These are phyloP conservation scores for Olivierus martensii DNA, from an alignment of 1,140 invertebrate genomes.

Conservation along the genomic window DNA sequence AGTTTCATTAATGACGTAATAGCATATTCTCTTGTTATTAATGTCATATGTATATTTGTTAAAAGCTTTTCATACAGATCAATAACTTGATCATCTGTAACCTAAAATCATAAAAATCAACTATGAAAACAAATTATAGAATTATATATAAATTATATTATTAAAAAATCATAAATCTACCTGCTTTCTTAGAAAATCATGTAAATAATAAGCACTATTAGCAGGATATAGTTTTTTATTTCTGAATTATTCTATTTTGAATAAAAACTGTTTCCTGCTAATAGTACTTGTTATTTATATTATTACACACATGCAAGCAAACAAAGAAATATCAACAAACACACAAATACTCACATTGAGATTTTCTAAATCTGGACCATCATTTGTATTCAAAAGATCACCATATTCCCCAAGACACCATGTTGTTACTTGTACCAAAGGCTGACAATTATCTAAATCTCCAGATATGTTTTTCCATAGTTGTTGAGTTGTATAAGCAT, in stretches of 20 bases:
- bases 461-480: slow-evolving; percentile 70
- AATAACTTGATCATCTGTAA: slow-evolving; percentile 66
- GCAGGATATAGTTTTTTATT: too few relatives aligned
- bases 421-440: slow-evolving; percentile 66
- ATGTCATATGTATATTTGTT: slow-evolving; percentile 71
- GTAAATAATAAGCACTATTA: too few relatives aligned
- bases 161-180: too few relatives aligned
- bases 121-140: too few relatives aligned
- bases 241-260: too few relatives aligned
- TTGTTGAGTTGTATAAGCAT: slow-evolving; percentile 72
- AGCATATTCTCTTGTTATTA: slow-evolving; percentile 88
- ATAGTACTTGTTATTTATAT: too few relatives aligned
- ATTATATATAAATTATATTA: too few relatives aligned
- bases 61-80: slow-evolving; percentile 79
- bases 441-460: slow-evolving; percentile 48
- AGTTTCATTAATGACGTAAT: slow-evolving; percentile 85
- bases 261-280: too few relatives aligned
- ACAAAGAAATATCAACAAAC: background rate
- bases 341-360: slow-evolving; percentile 6
- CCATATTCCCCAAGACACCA: slow-evolving; percentile 98
- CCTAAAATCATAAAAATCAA: too few relatives aligned
- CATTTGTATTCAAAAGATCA: slow-evolving; percentile 54
- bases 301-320: background rate
- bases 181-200: too few relatives aligned
- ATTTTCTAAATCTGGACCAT: slow-evolving; percentile 26